Conservation (phyloP, 2,888 invertebrate species). For the Lepetodrilus schrolli region DNA sequence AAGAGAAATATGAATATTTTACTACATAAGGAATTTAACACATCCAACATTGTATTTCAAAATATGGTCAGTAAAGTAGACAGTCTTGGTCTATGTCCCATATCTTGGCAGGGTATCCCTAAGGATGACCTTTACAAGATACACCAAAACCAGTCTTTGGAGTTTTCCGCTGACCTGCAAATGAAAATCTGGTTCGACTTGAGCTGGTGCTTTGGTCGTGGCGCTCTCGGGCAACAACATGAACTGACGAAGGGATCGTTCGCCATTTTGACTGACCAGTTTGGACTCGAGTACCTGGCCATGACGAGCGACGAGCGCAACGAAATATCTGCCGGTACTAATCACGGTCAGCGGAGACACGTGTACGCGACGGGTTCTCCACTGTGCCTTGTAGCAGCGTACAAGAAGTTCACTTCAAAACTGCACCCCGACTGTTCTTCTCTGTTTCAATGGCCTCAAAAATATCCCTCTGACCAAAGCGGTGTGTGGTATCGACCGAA, state of each 20-base stretch:
- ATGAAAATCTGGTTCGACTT: neutral
- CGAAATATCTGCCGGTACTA: no score
- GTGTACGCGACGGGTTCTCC: neutral
- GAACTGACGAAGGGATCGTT: neutral
- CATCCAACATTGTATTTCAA: neutral
- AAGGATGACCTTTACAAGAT: neutral
- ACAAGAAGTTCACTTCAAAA: neutral
- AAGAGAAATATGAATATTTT: neutral
- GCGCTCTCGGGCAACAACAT: neutral
- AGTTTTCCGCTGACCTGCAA: neutral
- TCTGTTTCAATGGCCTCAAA: neutral
- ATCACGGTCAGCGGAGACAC: neutral
- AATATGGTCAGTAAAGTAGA: neutral
- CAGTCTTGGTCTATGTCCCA: neutral
- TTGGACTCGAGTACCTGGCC: neutral
- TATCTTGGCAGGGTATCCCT: no score
- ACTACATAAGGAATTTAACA: neutral
- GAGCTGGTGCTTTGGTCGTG: neutral
- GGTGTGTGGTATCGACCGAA: neutral
- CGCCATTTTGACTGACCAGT: neutral
- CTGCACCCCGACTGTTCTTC: neutral
- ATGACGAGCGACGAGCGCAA: neutral
- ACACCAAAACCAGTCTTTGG: neutral
- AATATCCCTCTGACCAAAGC: neutral
- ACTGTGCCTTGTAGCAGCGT: neutral